Percentiles rank a stretch among this genome's conserved stretches.
Conservation (phyloP, 2,797 vertebrate species). For the Merluccius polli region DNA sequence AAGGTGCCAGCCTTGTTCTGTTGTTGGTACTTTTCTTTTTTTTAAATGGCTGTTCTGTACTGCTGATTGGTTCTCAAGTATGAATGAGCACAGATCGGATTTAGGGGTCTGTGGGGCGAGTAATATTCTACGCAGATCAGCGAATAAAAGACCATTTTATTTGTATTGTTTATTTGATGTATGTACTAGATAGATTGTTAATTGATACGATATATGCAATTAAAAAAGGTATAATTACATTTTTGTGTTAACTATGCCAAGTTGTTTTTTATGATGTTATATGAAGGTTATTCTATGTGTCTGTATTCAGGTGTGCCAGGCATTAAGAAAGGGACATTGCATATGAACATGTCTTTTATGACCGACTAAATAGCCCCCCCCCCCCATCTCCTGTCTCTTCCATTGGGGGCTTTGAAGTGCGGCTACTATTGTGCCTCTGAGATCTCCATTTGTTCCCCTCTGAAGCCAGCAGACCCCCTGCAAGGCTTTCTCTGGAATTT, state of each 20-base stretch:
- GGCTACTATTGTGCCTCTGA: slow-evolving; percentile 61
- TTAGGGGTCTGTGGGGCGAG: neutral
- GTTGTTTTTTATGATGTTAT: no score
- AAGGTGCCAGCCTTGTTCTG: neutral
- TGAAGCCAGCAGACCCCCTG: slow-evolving; percentile 66
- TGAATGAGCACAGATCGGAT: neutral
- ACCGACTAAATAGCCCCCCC: neutral
- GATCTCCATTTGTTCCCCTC: slow-evolving; percentile 72
- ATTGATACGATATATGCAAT: neutral
- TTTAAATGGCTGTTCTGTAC: neutral
- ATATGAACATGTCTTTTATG: neutral
- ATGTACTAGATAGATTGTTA: neutral
- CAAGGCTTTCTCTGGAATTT: slow-evolving; percentile 62
- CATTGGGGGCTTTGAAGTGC: slow-evolving; percentile 67
- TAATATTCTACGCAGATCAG: neutral
- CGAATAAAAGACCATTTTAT: neutral
- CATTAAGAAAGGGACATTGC: neutral
- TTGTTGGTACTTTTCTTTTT: neutral
- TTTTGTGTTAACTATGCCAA: no score
- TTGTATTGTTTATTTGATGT: neutral
- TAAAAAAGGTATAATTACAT: neutral
- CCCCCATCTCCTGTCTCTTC: slow-evolving; percentile 28
- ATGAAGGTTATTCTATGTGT: neutral
- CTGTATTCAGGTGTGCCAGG: neutral
- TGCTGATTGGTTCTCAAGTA: neutral